phyloP scores from a whole-genome alignment of 2,888 invertebrate species.

The Meiosimyza decipiens region DNA sequence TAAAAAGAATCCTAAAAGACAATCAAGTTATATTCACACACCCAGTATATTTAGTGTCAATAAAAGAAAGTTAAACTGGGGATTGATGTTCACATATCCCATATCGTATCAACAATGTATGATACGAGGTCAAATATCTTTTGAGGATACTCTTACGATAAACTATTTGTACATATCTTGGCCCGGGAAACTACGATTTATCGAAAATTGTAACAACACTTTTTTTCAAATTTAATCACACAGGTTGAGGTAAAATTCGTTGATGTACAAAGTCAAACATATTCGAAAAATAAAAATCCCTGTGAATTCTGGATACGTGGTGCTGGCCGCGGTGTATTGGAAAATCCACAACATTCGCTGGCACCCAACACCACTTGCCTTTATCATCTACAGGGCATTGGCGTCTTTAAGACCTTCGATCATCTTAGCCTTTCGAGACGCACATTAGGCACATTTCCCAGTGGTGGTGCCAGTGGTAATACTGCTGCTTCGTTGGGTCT shows the following conservation, averaged over 20 bases:
- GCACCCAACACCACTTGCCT: constrained; percentile 90
- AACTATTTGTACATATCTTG: no score
- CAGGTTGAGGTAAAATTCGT: constrained; percentile 82
- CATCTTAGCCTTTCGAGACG: constrained; percentile 71
- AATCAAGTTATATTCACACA: no score
- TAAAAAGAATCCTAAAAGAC: no score
- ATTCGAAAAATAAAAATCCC: constrained; percentile 83
- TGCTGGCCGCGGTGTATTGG: constrained; percentile 80
- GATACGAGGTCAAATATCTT: no score
- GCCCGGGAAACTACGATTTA: no score
- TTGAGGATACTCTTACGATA: no score
- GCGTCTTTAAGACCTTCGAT: constrained; percentile 70
- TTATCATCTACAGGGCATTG: constrained; percentile 80
- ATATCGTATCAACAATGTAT: no score
- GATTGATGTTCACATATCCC: no score
- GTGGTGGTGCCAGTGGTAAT: constrained; percentile 32
- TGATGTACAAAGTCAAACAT: constrained; percentile 84
- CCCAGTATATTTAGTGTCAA: no score
- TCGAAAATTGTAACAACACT: no score
- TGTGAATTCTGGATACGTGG: constrained; percentile 90
- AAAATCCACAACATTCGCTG: constrained; percentile 86
- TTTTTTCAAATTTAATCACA: no score
- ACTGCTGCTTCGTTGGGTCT: constrained; percentile 32
- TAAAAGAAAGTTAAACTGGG: no score
- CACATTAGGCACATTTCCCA: constrained; percentile 57